phyloP scores from a whole-genome alignment of 2,888 invertebrate genomes.

The Drosophila percnosoma region DNA sequence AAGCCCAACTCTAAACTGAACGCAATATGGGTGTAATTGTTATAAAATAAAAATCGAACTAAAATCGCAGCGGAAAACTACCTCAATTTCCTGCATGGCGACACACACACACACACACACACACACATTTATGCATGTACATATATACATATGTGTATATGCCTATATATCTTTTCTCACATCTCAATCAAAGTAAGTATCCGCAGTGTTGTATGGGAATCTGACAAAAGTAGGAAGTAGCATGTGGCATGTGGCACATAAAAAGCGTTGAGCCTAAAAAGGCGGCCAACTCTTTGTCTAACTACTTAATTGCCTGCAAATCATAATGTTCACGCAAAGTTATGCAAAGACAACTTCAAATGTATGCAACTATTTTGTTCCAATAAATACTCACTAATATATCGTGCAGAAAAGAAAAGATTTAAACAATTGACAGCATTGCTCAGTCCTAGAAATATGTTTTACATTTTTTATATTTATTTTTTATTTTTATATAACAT shows the following conservation, averaged over 20 bases:
- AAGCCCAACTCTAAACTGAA: slow-evolving; percentile 30
- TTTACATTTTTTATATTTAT: neutral
- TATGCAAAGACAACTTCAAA: neutral
- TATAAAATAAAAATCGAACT: slow-evolving; percentile 61
- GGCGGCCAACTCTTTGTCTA: slow-evolving; percentile 7
- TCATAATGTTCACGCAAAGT: neutral
- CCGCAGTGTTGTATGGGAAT: slow-evolving; percentile 35
- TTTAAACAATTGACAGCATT: neutral
- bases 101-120: slow-evolving; percentile 18
- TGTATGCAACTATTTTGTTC: neutral
- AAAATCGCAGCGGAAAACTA: slow-evolving; percentile 51
- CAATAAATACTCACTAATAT: neutral
- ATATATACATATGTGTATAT: neutral
- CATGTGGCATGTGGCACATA: neutral
- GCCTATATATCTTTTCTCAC: neutral
- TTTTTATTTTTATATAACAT: neutral
- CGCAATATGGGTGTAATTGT: slow-evolving; percentile 68
- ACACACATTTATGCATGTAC: slow-evolving; percentile 1
- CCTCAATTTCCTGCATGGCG: slow-evolving; percentile 66
- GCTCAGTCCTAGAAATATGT: neutral
- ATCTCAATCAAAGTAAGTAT: slow-evolving; percentile 11
- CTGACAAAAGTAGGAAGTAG: slow-evolving; percentile 44
- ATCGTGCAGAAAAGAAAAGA: neutral
- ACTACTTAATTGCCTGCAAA: neutral
- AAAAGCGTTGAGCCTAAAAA: neutral